phyloP scores from a whole-genome alignment of 2,113 vertebrate genomes.

The Miniopterus natalensis region DNA sequence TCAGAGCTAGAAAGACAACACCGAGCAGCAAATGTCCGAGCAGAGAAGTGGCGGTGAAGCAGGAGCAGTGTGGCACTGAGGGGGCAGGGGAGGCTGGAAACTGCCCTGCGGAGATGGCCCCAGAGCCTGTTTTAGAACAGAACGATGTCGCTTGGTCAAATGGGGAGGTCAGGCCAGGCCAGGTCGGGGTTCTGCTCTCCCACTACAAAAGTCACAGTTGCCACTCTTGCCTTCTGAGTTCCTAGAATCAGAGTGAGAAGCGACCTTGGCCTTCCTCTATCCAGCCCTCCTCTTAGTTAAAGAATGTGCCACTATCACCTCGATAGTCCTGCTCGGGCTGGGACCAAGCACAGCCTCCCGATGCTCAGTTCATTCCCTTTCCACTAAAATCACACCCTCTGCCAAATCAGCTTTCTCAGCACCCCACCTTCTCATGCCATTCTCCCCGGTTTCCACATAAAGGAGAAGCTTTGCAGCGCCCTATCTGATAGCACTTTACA shows the following conservation, averaged over 20 bases:
- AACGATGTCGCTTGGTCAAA: accelerated
- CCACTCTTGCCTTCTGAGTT: not conserved
- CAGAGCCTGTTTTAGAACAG: not conserved
- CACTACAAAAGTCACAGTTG: not conserved
- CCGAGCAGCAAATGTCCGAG: not conserved
- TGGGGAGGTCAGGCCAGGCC: not conserved
- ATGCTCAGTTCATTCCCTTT: not conserved
- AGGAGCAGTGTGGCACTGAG: not conserved
- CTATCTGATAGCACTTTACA: not conserved
- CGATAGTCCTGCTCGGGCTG: accelerated
- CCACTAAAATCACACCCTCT: not conserved
- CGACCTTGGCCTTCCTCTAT: not conserved
- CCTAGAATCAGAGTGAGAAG: not conserved
- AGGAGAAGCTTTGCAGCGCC: not conserved
- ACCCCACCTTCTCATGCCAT: not conserved
- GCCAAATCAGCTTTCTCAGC: not conserved
- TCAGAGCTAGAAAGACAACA: not conserved
- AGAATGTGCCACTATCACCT: no score
- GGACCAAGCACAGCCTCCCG: not conserved
- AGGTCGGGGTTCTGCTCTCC: not conserved
- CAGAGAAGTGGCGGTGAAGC: not conserved
- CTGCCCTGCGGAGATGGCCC: not conserved
- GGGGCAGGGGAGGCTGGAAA: not conserved
- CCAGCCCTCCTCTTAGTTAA: not conserved
- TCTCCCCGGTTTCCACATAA: not conserved